Evolutionary conservation across 1,140 invertebrate species (phyloP).

Genomic region (Diploscapter pachys): DNA sequence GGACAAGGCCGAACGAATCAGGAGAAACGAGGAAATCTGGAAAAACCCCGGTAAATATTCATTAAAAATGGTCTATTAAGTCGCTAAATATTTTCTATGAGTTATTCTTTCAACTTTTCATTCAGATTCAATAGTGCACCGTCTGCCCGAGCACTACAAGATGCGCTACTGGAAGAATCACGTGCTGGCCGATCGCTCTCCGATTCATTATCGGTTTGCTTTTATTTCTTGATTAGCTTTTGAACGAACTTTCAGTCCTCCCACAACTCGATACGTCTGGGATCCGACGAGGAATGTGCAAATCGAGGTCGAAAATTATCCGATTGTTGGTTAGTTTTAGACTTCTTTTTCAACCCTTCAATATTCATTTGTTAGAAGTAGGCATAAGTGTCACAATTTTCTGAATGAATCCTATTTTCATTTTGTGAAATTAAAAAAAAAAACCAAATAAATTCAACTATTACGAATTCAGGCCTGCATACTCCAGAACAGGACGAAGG

Average conservation of each 20-base stretch:
- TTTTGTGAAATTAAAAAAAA: too few relatives aligned
- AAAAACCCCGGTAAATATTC: constrained; percentile 24
- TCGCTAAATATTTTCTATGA: too few relatives aligned
- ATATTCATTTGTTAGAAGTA: too few relatives aligned
- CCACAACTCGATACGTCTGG: constrained; percentile 71
- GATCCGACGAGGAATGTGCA: constrained; percentile 69
- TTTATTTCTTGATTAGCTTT: background rate
- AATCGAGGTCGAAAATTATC: constrained; percentile 48
- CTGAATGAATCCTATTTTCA: too few relatives aligned
- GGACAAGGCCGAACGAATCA: constrained; percentile 55
- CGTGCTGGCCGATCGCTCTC: constrained; percentile 69
- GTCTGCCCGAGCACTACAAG: constrained; percentile 77
- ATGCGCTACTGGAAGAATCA: constrained; percentile 80
- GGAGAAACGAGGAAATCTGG: constrained; percentile 58
- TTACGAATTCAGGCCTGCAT: constrained; percentile 60
- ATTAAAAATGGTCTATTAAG: too few relatives aligned
- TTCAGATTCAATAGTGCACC: constrained; percentile 50
- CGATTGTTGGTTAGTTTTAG: constrained; percentile 22
- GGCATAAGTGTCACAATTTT: too few relatives aligned
- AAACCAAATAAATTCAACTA: background rate
- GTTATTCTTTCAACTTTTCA: too few relatives aligned
- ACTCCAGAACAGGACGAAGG: constrained; percentile 78
- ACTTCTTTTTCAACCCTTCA: too few relatives aligned
- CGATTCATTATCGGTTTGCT: constrained; percentile 74
- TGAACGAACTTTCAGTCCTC: constrained; percentile 62